A percentile compares a stretch with the other conserved stretches of the same genome.
Conservation (phyloP, 2,888 invertebrate genomes). For the Tipula lateralis region DNA sequence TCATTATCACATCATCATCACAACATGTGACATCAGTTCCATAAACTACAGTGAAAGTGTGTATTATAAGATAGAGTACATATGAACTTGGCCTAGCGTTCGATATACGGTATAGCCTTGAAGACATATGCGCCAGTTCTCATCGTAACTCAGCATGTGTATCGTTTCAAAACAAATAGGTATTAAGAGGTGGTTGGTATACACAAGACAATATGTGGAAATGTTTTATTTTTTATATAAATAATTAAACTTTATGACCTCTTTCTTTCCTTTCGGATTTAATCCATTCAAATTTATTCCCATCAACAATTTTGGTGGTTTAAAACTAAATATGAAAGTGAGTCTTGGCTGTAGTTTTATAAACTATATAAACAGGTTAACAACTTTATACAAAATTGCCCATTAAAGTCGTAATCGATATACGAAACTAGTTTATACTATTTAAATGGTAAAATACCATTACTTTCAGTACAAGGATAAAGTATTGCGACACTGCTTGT, state of each 20-base stretch:
- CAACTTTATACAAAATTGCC: not conserved
- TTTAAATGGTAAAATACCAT: not conserved
- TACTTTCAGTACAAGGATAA: not conserved
- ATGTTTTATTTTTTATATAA: not conserved
- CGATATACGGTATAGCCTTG: not conserved
- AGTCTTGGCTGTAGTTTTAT: not conserved
- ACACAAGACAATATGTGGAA: not conserved
- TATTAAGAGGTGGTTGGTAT: no score
- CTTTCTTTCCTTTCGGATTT: not conserved
- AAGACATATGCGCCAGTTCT: not conserved
- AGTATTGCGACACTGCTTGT: not conserved
- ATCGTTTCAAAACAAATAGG: no score
- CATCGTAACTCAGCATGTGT: not conserved
- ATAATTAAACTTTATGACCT: not conserved
- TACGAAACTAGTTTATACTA: not conserved
- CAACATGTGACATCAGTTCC: no score
- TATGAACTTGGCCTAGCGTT: not conserved
- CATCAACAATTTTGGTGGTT: not conserved
- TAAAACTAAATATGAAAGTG: not conserved
- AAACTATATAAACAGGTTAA: not conserved
- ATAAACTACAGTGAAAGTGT: not conserved
- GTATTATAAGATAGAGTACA: not conserved
- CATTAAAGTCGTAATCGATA: not conserved
- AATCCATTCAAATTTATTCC: not conserved
- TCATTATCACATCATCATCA: not conserved